Evolutionary conservation across 2,113 vertebrate genomes (phyloP).

Genomic region (Turnix velox): DNA sequence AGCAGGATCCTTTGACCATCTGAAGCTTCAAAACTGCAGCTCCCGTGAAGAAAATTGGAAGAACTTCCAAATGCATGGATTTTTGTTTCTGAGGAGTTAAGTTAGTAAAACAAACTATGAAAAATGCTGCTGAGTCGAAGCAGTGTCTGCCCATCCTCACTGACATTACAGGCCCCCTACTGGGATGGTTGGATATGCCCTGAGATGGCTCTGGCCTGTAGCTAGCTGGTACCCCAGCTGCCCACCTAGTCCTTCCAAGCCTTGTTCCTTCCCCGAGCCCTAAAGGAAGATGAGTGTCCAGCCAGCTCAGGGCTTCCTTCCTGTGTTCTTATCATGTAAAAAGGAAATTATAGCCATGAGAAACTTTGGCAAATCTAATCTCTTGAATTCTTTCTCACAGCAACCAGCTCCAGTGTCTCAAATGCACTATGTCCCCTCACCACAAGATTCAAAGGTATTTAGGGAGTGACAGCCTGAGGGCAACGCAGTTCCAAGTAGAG

Average conservation of each 20-base stretch:
- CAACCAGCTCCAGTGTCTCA: not conserved
- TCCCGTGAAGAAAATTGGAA: not conserved
- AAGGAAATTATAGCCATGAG: not conserved
- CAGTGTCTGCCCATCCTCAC: not conserved
- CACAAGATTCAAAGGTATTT: not conserved
- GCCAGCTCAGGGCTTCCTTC: not conserved
- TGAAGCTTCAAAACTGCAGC: not conserved
- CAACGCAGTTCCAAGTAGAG: not conserved
- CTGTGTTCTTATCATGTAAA: accelerated
- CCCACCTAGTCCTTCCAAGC: not conserved
- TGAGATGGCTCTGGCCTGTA: not conserved
- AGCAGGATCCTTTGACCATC: not conserved
- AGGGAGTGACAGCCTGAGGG: not conserved
- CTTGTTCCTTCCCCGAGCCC: not conserved
- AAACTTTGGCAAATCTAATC: not conserved
- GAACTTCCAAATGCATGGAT: not conserved
- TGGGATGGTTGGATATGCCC: not conserved
- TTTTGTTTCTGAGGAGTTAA: not conserved
- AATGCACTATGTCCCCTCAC: not conserved
- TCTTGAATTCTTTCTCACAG: not conserved
- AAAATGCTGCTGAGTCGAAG: not conserved
- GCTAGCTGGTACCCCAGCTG: not conserved
- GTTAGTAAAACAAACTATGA: not conserved
- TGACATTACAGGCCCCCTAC: not conserved
- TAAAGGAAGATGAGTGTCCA: accelerated